phyloP scores from a whole-genome alignment of 2,888 invertebrate genomes.

The Gymnosoma rotundatum region DNA sequence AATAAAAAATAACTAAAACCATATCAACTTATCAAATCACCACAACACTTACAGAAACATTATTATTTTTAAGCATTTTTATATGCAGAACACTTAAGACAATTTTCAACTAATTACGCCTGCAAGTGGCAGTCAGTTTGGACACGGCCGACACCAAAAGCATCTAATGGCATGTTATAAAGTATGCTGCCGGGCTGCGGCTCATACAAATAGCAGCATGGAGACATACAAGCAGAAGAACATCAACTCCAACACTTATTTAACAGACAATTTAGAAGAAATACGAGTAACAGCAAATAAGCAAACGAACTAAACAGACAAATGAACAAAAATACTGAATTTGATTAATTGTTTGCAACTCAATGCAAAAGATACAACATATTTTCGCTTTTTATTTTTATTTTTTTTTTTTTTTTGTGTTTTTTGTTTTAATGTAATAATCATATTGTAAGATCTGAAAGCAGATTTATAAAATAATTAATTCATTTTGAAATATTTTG shows the following conservation, averaged over 20 bases:
- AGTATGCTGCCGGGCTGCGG: constrained; percentile 19
- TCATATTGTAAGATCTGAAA: constrained; percentile 29
- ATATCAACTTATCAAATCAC: constrained; percentile 71
- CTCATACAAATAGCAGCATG: not conserved
- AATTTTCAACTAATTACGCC: constrained; percentile 70
- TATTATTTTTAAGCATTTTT: constrained; percentile 60
- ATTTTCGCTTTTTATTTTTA: constrained; percentile 8
- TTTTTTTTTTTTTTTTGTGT: too few species aligned
- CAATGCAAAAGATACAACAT: constrained; percentile 64
- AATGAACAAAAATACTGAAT: constrained; percentile 52
- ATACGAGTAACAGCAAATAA: constrained; percentile 50
- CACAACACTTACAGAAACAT: constrained; percentile 68
- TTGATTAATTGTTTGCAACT: constrained; percentile 72
- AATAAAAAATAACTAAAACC: constrained; percentile 62
- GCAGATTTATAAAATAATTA: constrained; percentile 29
- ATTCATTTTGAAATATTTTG: not conserved
- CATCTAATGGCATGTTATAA: constrained; percentile 37
- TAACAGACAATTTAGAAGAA: constrained; percentile 34
- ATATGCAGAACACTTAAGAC: constrained; percentile 68
- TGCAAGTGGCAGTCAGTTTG: constrained; percentile 67
- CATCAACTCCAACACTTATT: constrained; percentile 63
- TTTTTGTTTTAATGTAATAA: constrained; percentile 33
- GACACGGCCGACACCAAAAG: constrained; percentile 58
- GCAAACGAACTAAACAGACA: constrained; percentile 20
- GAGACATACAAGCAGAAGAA: constrained; percentile 54